phyloP scores from a whole-genome alignment of 2,113 vertebrate species.

The Grus americana region DNA sequence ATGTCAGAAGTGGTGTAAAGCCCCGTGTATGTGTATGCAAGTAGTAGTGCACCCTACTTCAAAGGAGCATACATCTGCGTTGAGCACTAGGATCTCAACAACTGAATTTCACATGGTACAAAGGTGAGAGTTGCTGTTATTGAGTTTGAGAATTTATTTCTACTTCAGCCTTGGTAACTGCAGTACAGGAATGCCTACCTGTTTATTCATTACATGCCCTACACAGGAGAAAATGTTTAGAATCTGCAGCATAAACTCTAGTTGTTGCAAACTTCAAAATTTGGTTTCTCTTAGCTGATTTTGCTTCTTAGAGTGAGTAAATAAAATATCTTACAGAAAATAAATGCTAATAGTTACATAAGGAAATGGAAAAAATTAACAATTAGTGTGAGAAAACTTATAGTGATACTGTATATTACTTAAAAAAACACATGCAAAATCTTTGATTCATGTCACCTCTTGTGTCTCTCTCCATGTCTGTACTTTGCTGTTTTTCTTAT shows the following conservation, averaged over 20 bases:
- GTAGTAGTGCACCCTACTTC: not conserved
- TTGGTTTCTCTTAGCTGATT: not conserved
- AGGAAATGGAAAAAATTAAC: not conserved
- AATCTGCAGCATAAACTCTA: not conserved
- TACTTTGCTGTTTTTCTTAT: not conserved
- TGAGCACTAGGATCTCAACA: not conserved
- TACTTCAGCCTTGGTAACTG: not conserved
- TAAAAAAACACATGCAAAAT: not conserved
- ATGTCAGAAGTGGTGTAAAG: not conserved
- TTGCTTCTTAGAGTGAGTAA: not conserved
- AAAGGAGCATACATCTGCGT: not conserved
- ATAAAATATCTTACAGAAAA: not conserved
- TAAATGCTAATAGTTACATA: not conserved
- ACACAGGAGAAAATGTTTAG: not conserved
- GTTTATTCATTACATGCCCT: not conserved
- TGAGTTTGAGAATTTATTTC: not conserved
- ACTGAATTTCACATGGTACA: not conserved
- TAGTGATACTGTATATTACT: not conserved
- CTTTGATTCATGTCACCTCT: accelerated
- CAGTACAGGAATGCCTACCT: not conserved
- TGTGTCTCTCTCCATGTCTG: not conserved
- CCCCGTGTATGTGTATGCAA: not conserved
- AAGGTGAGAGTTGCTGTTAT: not conserved
- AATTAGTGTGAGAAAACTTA: not conserved
- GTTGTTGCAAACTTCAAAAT: not conserved